phyloP scores from a whole-genome alignment of 2,797 vertebrate species.

The Sciurus carolinensis region DNA sequence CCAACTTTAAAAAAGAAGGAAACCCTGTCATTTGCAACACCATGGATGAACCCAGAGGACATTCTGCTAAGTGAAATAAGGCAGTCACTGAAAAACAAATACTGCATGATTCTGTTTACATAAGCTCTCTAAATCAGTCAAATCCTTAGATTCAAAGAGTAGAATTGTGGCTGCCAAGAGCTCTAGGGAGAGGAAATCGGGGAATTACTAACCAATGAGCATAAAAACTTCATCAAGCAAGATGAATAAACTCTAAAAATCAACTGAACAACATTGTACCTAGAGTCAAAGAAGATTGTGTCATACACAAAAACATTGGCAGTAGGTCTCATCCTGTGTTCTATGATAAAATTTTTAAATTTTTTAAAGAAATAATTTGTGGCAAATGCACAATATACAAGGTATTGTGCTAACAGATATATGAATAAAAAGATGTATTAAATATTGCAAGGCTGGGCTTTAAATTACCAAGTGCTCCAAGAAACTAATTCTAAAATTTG shows the following conservation, averaged over 20 bases:
- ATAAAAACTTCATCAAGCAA: not conserved
- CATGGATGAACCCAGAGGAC: too few species aligned
- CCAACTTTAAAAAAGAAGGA: too few species aligned
- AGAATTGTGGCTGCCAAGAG: not conserved
- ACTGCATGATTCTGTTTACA: too few species aligned
- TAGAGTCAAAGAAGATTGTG: not conserved
- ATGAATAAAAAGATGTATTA: not conserved
- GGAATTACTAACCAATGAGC: not conserved
- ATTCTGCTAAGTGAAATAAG: too few species aligned
- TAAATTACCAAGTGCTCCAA: not conserved
- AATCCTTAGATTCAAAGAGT: not conserved
- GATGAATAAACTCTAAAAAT: not conserved
- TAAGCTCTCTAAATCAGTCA: not conserved
- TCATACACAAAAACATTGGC: not conserved
- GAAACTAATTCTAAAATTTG: not conserved
- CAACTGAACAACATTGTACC: not conserved
- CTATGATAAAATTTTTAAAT: not conserved
- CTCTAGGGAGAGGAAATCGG: not conserved
- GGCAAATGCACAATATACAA: not conserved
- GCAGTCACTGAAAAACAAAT: too few species aligned
- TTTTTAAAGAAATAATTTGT: not conserved
- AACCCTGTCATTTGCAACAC: too few species aligned
- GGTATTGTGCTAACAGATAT: not conserved
- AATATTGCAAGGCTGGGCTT: not conserved
- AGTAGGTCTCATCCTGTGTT: not conserved